These are phyloP conservation scores for Stomatorhinus ivindoensis DNA, from an alignment of 2,113 vertebrate genomes.

Conservation along the genomic window DNA sequence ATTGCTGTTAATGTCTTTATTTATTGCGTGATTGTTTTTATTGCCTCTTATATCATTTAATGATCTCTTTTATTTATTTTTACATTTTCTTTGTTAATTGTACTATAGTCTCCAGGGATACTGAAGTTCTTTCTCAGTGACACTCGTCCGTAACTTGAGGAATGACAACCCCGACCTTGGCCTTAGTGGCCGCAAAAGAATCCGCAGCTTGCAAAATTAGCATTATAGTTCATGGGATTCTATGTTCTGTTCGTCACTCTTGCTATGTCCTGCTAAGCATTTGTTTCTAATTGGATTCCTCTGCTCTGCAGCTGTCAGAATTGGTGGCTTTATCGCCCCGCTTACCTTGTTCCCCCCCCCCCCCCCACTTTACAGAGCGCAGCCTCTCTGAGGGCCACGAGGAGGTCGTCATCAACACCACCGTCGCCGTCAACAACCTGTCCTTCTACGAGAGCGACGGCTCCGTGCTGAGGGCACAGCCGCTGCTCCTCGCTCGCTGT, in stretches of 20 bases:
- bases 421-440: conserved; percentile 81
- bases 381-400: conserved; percentile 70
- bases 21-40: neutral
- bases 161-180: neutral
- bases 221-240: neutral
- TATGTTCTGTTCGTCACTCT: neutral
- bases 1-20: neutral
- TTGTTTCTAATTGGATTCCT: neutral
- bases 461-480: conserved; percentile 60
- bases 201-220: neutral
- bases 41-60: neutral
- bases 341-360: conserved; percentile 7
- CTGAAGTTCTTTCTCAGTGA: neutral
- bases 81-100: neutral
- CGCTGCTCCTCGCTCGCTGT: conserved; percentile 72
- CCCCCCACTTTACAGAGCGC: conserved; percentile 59
- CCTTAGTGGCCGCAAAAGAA: neutral
- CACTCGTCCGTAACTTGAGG: neutral
- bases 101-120: neutral
- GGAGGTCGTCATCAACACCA: conserved; percentile 77
- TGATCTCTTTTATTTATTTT: neutral
- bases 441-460: conserved; percentile 74
- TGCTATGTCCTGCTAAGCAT: neutral
- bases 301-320: neutral
- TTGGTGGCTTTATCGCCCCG: neutral